Evolutionary conservation across 2,113 vertebrate species (phyloP), one percentile per base, ranked within the genome.

Genomic region (Dipodomys stephensi): DNA sequence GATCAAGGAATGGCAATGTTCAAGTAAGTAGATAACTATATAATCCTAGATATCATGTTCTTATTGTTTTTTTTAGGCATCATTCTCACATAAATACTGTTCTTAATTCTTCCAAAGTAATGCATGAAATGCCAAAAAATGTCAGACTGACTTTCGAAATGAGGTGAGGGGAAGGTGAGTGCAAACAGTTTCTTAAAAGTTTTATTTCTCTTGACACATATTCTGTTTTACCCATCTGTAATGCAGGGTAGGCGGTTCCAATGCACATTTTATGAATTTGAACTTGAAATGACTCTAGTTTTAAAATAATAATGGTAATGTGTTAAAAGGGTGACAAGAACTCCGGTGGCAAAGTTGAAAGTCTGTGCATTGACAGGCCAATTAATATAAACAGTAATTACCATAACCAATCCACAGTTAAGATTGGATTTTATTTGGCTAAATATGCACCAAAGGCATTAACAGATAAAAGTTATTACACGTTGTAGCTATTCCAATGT

Each of bases 381-480:
- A 85, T 92, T 93, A 97, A 83, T 89, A 97, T 95, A 97, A 98
- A 96, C 97, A 97, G 95, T 96, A 97, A 98, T 98, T 96, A 95
- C 30, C 95, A 95, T 87, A 95, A 82, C 71, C 91, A 97, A 96
- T 95, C 88, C 86, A 94, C 93, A 95, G 39, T 73, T 81, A 83
- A 94, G 85, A 93, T 92, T 97, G 94, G 91, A 97, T 97, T 97
- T 98, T 91, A 92, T 96, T 82, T 92, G 92, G 25, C 90, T 86
- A 94, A 95, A 95, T 94, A 94, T 95, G 44, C 22, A 86, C 90
- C 80, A 93, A 94, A 95, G 96, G 86, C 78, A 76, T 94, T 96
- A 97, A 97, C 97, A 46, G n/a, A 95, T 84, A 30, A 72, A 96
- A 94, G 86, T 92, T 96, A 95, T 95, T 96, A 95, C 88, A 85